Evolutionary conservation across 2,888 invertebrate genomes (phyloP).

Genomic region (Yponomeuta sedellus): DNA sequence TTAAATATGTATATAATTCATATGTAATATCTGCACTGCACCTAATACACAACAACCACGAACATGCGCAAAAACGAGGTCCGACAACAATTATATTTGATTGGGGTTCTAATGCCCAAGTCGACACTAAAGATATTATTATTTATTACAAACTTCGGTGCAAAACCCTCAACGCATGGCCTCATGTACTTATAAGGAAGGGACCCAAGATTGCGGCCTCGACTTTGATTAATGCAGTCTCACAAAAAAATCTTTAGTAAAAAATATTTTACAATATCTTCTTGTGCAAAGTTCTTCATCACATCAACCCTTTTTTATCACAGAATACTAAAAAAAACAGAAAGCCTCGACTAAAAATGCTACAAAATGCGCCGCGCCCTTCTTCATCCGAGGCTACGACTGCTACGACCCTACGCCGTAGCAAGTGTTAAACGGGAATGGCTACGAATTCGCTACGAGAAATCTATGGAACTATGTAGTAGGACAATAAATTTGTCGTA

Average conservation of each 20-base stretch:
- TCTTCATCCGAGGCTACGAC: neutral
- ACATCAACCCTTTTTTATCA: neutral
- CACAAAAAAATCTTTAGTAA: constrained; percentile 5
- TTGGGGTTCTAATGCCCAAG: constrained; percentile 6
- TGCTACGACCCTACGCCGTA: constrained; percentile 13
- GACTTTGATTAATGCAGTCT: constrained; percentile 14
- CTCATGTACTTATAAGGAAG: constrained; percentile 13
- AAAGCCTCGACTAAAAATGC: too few species aligned
- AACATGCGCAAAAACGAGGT: neutral
- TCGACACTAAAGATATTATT: constrained; percentile 4
- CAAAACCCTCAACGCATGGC: neutral
- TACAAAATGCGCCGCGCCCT: neutral
- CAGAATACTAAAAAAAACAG: neutral
- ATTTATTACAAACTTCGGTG: neutral
- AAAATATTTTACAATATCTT: constrained; percentile 5
- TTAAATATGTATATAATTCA: neutral
- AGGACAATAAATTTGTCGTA: neutral
- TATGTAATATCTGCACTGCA: too few species aligned
- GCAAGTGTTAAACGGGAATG: constrained; percentile 4
- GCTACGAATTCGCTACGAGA: neutral
- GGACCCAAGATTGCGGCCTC: constrained; percentile 13
- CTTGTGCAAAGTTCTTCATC: neutral
- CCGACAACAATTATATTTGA: constrained; percentile 2
- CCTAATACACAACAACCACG: neutral
- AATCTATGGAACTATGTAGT: neutral